phyloP scores from a whole-genome alignment of 2,797 vertebrate genomes.

The Chaenodraco wilsoni region DNA sequence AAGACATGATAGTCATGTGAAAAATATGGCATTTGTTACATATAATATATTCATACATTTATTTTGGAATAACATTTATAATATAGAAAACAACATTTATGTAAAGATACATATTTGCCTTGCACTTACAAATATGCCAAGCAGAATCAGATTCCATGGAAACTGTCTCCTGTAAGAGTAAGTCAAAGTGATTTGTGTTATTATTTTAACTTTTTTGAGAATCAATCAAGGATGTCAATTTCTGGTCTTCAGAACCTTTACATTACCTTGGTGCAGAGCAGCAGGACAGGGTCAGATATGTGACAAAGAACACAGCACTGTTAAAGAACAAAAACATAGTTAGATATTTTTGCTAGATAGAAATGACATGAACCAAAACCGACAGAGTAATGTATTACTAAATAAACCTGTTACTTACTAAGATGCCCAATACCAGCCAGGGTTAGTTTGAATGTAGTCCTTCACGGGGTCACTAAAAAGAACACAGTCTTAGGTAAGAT shows the following conservation, averaged over 20 bases:
- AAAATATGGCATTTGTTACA: background rate
- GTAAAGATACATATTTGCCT: background rate
- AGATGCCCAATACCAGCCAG: constrained; percentile 96
- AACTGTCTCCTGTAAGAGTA: constrained; percentile 87
- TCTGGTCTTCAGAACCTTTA: background rate
- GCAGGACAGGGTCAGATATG: constrained; percentile 92
- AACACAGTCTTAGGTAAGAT: constrained; percentile 20
- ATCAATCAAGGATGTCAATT: background rate
- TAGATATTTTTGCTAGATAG: background rate
- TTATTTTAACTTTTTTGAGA: background rate
- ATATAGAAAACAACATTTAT: background rate
- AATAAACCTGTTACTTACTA: constrained; percentile 87
- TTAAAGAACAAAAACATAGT: constrained; percentile 40
- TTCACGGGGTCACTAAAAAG: constrained; percentile 88
- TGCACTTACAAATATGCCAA: constrained; percentile 91
- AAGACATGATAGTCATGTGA: constrained; percentile 38
- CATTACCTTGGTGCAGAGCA: constrained; percentile 89
- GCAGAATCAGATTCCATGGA: constrained; percentile 94
- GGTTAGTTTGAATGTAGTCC: constrained; percentile 89
- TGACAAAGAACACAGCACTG: constrained; percentile 92
- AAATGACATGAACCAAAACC: background rate
- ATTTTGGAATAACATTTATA: background rate
- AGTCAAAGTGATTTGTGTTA: background rate
- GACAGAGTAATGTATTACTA: background rate
- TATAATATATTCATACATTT: background rate